These are phyloP conservation scores for Aurelia sp. DNA, from an alignment of 30 jellyfish, hydroid and myxozoan species.

Conservation along the genomic window DNA sequence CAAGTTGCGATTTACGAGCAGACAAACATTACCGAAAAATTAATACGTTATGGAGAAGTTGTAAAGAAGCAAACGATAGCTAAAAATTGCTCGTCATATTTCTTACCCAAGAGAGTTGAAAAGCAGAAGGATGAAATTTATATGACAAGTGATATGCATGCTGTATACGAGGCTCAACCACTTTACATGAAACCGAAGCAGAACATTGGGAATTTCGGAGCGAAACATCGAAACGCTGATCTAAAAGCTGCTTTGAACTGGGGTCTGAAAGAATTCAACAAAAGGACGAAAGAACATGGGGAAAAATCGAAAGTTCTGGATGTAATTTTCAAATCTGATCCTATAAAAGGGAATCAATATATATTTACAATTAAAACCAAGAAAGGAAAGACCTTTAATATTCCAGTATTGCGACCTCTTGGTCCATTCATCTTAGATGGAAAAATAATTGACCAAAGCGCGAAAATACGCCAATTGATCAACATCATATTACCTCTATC, in stretches of 20 bases:
- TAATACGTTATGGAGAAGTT: conserved; percentile 59
- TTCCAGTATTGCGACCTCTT: conserved; percentile 78
- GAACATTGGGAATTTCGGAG: conserved; percentile 74
- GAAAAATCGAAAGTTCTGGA: conserved; percentile 28
- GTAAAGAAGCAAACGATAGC: conserved; percentile 66
- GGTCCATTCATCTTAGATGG: conserved; percentile 74
- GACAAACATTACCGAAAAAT: conserved; percentile 72
- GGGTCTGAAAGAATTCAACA: conserved; percentile 56
- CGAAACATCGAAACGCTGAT: conserved; percentile 79
- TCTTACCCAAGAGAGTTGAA: conserved; percentile 26
- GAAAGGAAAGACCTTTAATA: conserved; percentile 24
- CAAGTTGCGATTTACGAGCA: conserved; percentile 73
- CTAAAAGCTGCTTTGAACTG: conserved; percentile 62
- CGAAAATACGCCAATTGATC: conserved; percentile 57
- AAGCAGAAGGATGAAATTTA: conserved; percentile 60
- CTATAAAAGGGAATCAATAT: conserved; percentile 77
- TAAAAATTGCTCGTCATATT: conserved; percentile 55
- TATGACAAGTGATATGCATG: conserved; percentile 44
- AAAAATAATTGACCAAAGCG: conserved; percentile 34
- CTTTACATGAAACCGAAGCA: conserved; percentile 69
- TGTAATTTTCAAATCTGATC: conserved; percentile 62
- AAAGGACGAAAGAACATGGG: conserved; percentile 20
- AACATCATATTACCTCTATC: conserved; percentile 86
- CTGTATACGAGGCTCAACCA: conserved; percentile 70
- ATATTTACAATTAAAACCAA: conserved; percentile 43